Base-by-base conservation (phyloP, 1,140 invertebrate genomes). In the Phymorhynchus buccinoides region DNA sequence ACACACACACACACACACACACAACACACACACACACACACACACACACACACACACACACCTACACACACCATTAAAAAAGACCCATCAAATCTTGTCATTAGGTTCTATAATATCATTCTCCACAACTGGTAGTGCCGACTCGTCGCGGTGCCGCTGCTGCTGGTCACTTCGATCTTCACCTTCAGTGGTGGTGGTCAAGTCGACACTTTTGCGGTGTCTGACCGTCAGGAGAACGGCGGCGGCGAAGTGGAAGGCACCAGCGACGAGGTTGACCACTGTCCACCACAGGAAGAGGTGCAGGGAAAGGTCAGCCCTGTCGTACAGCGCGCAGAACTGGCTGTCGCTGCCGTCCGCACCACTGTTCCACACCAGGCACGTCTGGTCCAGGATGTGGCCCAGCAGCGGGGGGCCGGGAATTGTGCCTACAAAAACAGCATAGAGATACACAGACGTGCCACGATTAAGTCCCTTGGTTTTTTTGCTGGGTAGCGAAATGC, bases 331-430 rank as follows among this genome's bases (percentile, higher is more conserved):
- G 86, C 93, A 93, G 41, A 90, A 91, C 0, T 90, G 90, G 73
- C 18, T 37, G 32, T 75, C 71, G 16, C 82, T 89, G 56, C 90
- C 87, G 35, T 88, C 89, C 44, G 92, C 90, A 1, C 83, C 86
- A 35, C 89, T 86, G 56, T 90, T 89, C 92, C 92, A 93, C 1
- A 93, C 87, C 37, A 90, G 12, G 87, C 93, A 93, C 14, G 91
- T 80, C 14, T 86, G 71, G 86, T 93, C 93, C 14, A 91, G 88
- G 3, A 93, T 85, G 35, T 87, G 85, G 27, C 91, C 92, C 75
- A 92, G 92, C 30, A 93, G 84, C 3, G 93, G n/a, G 9, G 93
- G 93, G 80, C 92, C 91, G 0, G 93, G 93, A 22, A 93, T 92
- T 41, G 90, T 92, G 16, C 91, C 93, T 92, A 73, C 12, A 44